Evolutionary conservation across 2,888 invertebrate genomes (phyloP).

Genomic region (Pristionchus mayeri): DNA sequence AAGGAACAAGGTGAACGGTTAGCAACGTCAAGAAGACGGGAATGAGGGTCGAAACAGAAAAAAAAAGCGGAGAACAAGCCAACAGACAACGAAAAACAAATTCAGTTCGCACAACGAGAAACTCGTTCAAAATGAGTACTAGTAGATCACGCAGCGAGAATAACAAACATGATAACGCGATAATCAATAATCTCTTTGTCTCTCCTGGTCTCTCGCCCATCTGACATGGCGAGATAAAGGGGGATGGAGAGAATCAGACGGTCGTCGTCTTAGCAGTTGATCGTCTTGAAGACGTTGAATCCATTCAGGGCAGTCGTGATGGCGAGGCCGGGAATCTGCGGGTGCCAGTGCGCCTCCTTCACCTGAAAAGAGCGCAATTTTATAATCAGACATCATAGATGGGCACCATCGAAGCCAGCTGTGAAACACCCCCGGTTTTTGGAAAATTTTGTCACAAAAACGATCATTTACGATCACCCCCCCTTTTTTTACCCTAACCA

Average conservation of each 20-base stretch:
- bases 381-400: neutral
- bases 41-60: too few species aligned
- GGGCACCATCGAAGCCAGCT: neutral
- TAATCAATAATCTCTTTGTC: neutral
- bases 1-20: constrained; percentile 10
- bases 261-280: constrained; percentile 85
- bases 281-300: constrained; percentile 96
- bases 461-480: neutral
- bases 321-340: constrained; percentile 92
- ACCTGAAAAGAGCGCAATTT: too few species aligned
- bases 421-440: neutral
- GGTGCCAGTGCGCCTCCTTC: constrained; percentile 98
- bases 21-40: neutral
- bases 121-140: too few species aligned
- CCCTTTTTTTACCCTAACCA: neutral
- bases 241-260: neutral
- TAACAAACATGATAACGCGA: neutral
- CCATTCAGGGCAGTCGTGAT: constrained; percentile 94
- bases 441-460: too few species aligned
- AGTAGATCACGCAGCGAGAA: neutral
- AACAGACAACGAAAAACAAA: constrained; percentile 8
- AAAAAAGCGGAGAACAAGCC: constrained; percentile 2
- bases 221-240: neutral
- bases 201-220: neutral
- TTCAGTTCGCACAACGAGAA: neutral